These are phyloP conservation scores for Andrena haemorrhoa DNA, from an alignment of 2,888 invertebrate genomes.

Conservation along the genomic window DNA sequence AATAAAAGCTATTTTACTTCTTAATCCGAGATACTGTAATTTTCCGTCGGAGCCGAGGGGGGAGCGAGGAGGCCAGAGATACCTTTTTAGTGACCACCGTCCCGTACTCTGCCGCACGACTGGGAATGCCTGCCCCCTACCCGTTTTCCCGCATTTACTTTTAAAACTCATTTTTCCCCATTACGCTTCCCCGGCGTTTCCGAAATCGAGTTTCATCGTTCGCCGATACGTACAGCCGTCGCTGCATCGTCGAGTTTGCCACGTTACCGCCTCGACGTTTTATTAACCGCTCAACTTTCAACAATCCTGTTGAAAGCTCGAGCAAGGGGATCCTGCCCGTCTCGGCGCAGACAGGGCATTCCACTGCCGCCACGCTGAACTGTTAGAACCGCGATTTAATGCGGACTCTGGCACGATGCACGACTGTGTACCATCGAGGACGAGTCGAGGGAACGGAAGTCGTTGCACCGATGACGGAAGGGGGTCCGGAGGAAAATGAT, in stretches of 20 bases:
- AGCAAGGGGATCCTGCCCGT: too few relatives aligned
- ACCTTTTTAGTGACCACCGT: slow-evolving; percentile 45
- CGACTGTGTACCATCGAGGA: not conserved
- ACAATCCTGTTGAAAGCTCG: too few relatives aligned
- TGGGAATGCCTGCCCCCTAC: not conserved
- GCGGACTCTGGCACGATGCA: too few relatives aligned
- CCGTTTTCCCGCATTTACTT: slow-evolving; percentile 44
- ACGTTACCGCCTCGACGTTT: slow-evolving; percentile 30
- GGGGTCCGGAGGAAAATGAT: not conserved
- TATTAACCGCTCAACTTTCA: slow-evolving; percentile 19
- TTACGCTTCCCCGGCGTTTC: slow-evolving; percentile 39
- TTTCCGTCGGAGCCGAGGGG: slow-evolving; percentile 49
- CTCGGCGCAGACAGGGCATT: too few relatives aligned
- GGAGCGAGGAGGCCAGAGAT: slow-evolving; percentile 9
- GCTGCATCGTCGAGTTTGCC: slow-evolving; percentile 18
- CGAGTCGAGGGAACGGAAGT: not conserved
- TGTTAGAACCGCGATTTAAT: too few relatives aligned
- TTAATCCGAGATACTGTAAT: slow-evolving; percentile 71
- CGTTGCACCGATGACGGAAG: slow-evolving; percentile 1
- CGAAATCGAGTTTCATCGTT: slow-evolving; percentile 55
- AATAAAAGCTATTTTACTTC: slow-evolving; percentile 74
- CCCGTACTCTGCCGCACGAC: slow-evolving; percentile 8
- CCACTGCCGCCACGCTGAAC: too few relatives aligned
- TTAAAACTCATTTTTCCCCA: slow-evolving; percentile 50
- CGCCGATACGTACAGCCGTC: slow-evolving; percentile 16